Percentiles rank a stretch among this genome's conserved stretches.
Conservation (phyloP, 2,797 vertebrate genomes). For the Brachyalestes nurse region DNA sequence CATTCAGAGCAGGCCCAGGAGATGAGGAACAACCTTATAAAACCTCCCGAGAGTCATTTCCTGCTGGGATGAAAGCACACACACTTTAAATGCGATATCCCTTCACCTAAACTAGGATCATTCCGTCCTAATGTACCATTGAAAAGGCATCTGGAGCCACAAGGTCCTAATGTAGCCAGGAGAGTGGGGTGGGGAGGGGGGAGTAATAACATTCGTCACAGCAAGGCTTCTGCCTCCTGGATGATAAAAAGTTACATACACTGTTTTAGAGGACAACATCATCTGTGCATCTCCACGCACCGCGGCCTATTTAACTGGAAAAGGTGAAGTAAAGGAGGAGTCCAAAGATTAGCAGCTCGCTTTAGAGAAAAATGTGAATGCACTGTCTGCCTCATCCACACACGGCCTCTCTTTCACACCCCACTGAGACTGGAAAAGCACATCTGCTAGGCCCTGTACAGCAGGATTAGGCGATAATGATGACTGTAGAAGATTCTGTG, state of each 20-base stretch:
- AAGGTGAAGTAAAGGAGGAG: neutral
- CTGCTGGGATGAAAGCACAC: constrained; percentile 67
- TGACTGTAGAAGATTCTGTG: constrained; percentile 79
- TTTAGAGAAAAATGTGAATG: constrained; percentile 70
- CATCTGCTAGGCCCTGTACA: constrained; percentile 68
- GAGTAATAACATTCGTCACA: constrained; percentile 75
- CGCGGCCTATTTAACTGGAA: neutral
- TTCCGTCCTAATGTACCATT: constrained; percentile 85
- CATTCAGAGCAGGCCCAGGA: constrained; percentile 76
- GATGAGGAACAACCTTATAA: constrained; percentile 77
- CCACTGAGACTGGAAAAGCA: constrained; percentile 62
- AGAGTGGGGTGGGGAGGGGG: constrained; percentile 58
- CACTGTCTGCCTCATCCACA: constrained; percentile 61
- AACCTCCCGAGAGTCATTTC: constrained; percentile 73
- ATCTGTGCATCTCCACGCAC: constrained; percentile 70
- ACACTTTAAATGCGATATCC: constrained; percentile 74
- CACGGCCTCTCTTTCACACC: constrained; percentile 60
- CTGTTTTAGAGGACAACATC: constrained; percentile 71
- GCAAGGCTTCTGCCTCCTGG: constrained; percentile 70
- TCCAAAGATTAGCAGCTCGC: constrained; percentile 67
- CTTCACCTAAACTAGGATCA: constrained; percentile 82
- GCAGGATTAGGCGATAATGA: constrained; percentile 76
- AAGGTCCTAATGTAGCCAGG: constrained; percentile 70
- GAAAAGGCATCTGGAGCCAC: constrained; percentile 75
- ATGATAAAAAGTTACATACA: constrained; percentile 74